Evolutionary conservation across 2,888 invertebrate genomes (phyloP), one percentile per base, ranked within the genome.

Genomic region (Cerastis rubricosa): DNA sequence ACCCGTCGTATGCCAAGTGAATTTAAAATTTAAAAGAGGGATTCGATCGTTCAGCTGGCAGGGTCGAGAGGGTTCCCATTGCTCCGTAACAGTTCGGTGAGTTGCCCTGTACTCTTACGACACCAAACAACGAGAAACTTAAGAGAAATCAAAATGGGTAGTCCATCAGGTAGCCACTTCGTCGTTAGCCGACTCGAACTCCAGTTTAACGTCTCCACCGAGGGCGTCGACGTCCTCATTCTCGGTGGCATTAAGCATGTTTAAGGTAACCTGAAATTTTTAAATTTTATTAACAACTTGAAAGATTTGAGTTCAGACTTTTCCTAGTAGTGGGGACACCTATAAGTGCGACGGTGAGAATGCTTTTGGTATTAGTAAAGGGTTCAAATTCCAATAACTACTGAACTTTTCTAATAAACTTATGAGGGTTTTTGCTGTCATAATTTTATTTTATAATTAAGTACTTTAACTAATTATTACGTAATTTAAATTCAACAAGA

Each of bases 201-300:
- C 98, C 85, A 98, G 95, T 93, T 98, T 98, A 22, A 98, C 98
- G 89, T 98, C 98, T 85, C 98, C 97, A 78, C 97, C 97, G 87
- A 99, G 96, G 65, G 98, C 98, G 92, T 98, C 98, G 14, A 98
- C 99, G 92, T 99, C 99, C 93, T 99, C 99, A 78, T 98, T 98
- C 92, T 99, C 99, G 0, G 98, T 97, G 0, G 99, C 99, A 93
- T 99, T 99, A 77, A 99, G 96, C 97, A 99, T 99, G 91, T 99
- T 99, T 49, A 99, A 96, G 0, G 99, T 99, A 83, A 99, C 98
- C 97, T 97, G 93, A n/a, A 88, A 83, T 49, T 19, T 49, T n/a
- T 66, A 47, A 29, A 51, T 43, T 22, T 40, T 12, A 43, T 82
- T 57, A 76, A 8, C 11, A 51, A 54, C 1, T 22, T 59, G 12